Base-by-base conservation (phyloP, 1,140 invertebrate genomes). In the Drosophila truncata region DNA sequence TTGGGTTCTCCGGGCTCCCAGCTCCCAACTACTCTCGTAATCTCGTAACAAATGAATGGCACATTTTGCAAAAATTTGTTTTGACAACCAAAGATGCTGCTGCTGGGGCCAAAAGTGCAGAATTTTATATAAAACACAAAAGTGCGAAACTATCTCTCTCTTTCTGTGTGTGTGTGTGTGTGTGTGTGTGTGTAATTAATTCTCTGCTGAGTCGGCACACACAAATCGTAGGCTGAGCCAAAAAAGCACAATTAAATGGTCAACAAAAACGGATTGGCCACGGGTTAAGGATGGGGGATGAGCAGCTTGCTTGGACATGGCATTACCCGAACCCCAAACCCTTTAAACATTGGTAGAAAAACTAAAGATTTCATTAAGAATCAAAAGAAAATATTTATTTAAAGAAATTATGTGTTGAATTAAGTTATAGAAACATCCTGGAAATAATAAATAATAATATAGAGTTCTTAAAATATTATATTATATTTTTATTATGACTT, bases 41-140 rank as follows among this genome's bases (percentile, higher is more conserved):
- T 83, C 73, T 67, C 74, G 76, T 91, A 82, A 87, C 88, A 82
- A 87, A 91, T 91, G 83, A 82, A 88, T 79, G 81, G 75, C 74
- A 73, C 82, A 87, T 83, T 55, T 91, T 79, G 80, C 70, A 59
- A 91, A 72, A 82, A 87, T 84, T 86, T 87, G 74, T 84, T 91
- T 91, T 80, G 83, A 82, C 82, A 91, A 73, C 78, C 63, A 59
- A 85, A 79, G 67, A 72, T 54, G 66, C 60, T 25, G 67, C 65
- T 54, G 66, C 60, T 25, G 35, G 35, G 35, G 31, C 33, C 58
- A 71, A 57, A 57, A 67, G 62, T 82, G 75, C 78, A 50, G 57
- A 86, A 82, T 86, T 78, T 78, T 78, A 78, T 82, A 86, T 82
- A 52, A 52, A 67, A 80, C 59, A 37, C 80, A 72, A 58, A 67